These are phyloP conservation scores for Apamea monoglypha DNA, from an alignment of 2,888 invertebrate species.

Conservation along the genomic window DNA sequence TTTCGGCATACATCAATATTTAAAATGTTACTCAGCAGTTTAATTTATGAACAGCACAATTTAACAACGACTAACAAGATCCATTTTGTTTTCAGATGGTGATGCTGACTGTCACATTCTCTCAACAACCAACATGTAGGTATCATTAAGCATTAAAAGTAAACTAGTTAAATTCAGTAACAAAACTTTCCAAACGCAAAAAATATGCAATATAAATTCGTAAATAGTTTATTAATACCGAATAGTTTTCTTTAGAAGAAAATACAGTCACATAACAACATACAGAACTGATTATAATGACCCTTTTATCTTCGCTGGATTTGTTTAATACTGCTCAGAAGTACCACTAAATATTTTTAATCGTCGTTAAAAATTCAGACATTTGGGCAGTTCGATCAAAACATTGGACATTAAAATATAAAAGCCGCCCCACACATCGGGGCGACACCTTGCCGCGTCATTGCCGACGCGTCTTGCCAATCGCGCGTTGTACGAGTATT, in stretches of 20 bases:
- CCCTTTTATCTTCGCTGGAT: slow-evolving; percentile 67
- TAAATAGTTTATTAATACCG: slow-evolving; percentile 9
- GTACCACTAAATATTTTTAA: slow-evolving; percentile 68
- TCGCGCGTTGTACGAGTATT: slow-evolving; percentile 73
- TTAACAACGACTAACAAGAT: background rate
- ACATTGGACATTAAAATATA: slow-evolving; percentile 60
- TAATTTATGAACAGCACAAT: background rate
- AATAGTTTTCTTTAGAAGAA: slow-evolving; percentile 46
- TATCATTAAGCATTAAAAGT: background rate
- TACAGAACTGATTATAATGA: slow-evolving; percentile 62
- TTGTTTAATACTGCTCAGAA: slow-evolving; percentile 63
- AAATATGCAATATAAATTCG: slow-evolving; percentile 4
- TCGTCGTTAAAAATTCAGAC: slow-evolving; percentile 65
- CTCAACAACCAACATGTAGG: background rate
- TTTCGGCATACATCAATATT: background rate
- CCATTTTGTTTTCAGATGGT: background rate
- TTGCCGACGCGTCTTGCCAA: slow-evolving; percentile 68
- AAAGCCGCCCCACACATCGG: slow-evolving; percentile 70
- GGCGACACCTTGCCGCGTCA: slow-evolving; percentile 59
- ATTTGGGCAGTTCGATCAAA: slow-evolving; percentile 60
- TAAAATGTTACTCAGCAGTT: background rate
- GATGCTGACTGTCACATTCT: background rate
- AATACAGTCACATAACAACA: slow-evolving; percentile 33
- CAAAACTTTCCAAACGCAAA: background rate
- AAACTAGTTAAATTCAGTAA: slow-evolving; percentile 1